These are phyloP conservation scores for Hydrotaea diabolus DNA, from an alignment of 2,888 invertebrate species.

Conservation along the genomic window DNA sequence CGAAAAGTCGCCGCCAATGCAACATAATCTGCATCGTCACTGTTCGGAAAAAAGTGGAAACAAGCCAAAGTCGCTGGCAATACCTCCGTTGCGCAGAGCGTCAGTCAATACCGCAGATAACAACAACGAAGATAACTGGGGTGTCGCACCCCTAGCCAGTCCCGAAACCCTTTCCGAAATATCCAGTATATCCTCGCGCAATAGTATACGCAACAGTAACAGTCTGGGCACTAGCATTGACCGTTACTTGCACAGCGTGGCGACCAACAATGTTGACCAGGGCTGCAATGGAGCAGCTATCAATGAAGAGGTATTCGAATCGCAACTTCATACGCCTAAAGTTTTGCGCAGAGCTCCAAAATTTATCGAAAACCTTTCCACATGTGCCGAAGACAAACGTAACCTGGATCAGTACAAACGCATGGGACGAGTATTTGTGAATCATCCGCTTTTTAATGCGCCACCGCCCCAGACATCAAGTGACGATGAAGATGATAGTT, in stretches of 20 bases:
- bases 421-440: slow-evolving; percentile 81
- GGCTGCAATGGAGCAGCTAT: slow-evolving; percentile 45
- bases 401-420: slow-evolving; percentile 83
- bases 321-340: slow-evolving; percentile 82
- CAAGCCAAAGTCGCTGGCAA: slow-evolving; percentile 74
- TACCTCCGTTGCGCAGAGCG: slow-evolving; percentile 75
- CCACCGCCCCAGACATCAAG: slow-evolving; percentile 61
- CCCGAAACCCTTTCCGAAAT: slow-evolving; percentile 91
- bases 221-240: slow-evolving; percentile 79
- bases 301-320: slow-evolving; percentile 79
- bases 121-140: slow-evolving; percentile 85
- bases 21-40: slow-evolving; percentile 74
- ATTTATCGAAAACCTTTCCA: slow-evolving; percentile 84
- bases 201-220: slow-evolving; percentile 82
- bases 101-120: slow-evolving; percentile 78
- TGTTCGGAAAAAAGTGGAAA: slow-evolving; percentile 73
- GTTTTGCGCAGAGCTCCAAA: slow-evolving; percentile 86
- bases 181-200: slow-evolving; percentile 88
- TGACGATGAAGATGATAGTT: slow-evolving; percentile 73
- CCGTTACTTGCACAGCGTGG: slow-evolving; percentile 77
- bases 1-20: slow-evolving; percentile 70
- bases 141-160: slow-evolving; percentile 89
- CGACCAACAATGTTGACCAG: slow-evolving; percentile 58
- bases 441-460: slow-evolving; percentile 76
- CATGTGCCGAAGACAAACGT: slow-evolving; percentile 85